Base-by-base conservation (phyloP, 92 coral and sea anemone genomes). In the Bergia sp. region DNA sequence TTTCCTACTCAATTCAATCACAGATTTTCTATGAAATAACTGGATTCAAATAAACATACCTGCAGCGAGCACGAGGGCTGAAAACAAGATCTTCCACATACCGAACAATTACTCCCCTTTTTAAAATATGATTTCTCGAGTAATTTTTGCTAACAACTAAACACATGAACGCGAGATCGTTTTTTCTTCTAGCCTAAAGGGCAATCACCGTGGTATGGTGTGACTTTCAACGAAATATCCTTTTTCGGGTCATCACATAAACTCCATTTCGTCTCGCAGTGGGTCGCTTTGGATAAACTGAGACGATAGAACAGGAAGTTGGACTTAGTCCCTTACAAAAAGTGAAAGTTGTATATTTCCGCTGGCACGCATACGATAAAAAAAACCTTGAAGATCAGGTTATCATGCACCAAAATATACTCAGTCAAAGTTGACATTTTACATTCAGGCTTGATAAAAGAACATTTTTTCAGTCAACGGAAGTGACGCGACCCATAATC, bases 241-340 rank as follows among this genome's bases (percentile, higher is more conserved):
- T 61, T 61, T 61, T 61, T 61, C 69, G 69, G 69, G 69, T 61
- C 69, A 61, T 61, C 69, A 61, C 69, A 61, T 61, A 61, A 57
- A 61, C 69, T 61, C 69, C 69, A 61, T 6, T 18, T 61, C 69
- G 21, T 61, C 69, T 61, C 69, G 69, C 69, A 61, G 69, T 61
- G 69, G 69, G 69, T 61, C 69, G 69, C 69, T 18, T 61, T 61
- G 69, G 69, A 20, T 4, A 18, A 29, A 23, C 29, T 61, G n/a
- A 61, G 29, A 13, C 69, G 29, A 61, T 15, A n/a, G 3, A 37
- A 29, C 66, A 69, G 42, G 38, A 61, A 20, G 72, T 43, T 0
- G 72, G 37, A 13, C 57, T 81, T 29, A 55, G 23, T 81, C 64
- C 29, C 37, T 21, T 7, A 23, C 37, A 13, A 36, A 40, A 29